phyloP scores from a whole-genome alignment of 2,113 vertebrate genomes.

The Nyctereutes procyonoides region DNA sequence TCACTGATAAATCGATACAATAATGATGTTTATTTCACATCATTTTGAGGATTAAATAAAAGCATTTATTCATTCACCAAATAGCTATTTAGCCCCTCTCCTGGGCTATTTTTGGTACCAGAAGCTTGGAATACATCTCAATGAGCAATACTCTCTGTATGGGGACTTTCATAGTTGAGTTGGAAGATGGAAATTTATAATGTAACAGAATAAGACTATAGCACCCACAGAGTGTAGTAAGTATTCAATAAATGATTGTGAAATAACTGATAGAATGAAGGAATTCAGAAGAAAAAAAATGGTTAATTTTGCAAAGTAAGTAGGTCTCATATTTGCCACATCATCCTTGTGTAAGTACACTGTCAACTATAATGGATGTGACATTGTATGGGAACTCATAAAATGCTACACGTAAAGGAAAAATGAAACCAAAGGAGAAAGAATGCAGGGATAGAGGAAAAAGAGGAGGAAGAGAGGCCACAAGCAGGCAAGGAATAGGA shows the following conservation, averaged over 20 bases:
- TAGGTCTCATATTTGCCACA: neutral
- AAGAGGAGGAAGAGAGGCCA: neutral
- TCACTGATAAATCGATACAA: neutral
- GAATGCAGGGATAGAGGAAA: neutral
- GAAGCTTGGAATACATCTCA: neutral
- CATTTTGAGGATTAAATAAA: neutral
- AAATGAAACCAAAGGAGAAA: conserved; percentile 21
- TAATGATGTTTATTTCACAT: neutral
- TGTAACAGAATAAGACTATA: neutral
- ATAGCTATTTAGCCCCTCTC: neutral
- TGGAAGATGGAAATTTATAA: neutral
- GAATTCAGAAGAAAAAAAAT: neutral
- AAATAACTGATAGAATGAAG: neutral
- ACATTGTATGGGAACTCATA: neutral
- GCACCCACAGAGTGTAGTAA: neutral
- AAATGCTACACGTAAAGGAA: neutral
- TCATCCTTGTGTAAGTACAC: neutral
- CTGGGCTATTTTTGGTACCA: neutral
- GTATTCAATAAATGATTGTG: neutral
- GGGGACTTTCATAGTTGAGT: neutral
- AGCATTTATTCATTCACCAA: neutral
- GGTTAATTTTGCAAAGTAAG: conserved; percentile 8
- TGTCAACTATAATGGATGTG: neutral
- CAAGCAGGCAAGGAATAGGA: accelerated
- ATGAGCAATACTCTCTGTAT: neutral